Base-by-base conservation (phyloP, 2,797 vertebrate species). In the Peromyscus nudipes region DNA sequence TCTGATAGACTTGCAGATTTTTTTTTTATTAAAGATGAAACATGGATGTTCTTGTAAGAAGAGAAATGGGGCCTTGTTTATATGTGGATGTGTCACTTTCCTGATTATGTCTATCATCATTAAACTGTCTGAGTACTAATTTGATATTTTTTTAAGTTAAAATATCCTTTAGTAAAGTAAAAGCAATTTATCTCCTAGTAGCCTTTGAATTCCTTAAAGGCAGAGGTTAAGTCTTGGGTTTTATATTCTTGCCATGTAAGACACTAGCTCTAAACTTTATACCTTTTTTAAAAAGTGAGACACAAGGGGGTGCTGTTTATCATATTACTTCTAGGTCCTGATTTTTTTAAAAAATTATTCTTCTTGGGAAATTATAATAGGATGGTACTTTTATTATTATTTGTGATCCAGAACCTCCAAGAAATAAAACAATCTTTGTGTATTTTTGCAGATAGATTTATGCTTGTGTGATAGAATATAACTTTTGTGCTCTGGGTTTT, bases 301-400 rank as follows among this genome's bases (percentile, higher is more conserved):
- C 95, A 81, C 92, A 94, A 96, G 97, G 86, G 97, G 92, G 93
- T 91, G 96, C 95, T 86, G 1, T 97, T 96, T 95, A 95, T 90
- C 43, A 62, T 80, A 27, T 88, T 8, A 62, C 17, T 89, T 94
- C 5, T 79, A 49, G 34, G 11, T 73, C 43, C 94, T 82, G 23
- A 4, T 52, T 96, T 37, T 85, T 62, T 17, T 64, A 77, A 76
- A 77, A 76, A 77, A 87, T 43, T 16, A 88, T 96, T 85, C 43
- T 96, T 3, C 29, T 95, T 77, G 60, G 93, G 52, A 95, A 96
- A 75, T 93, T 73, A 80, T 21, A 91, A 75, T 96, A 17, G 60
- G 89, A 23, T 4, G 75, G 27, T 37, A 84, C 37, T 79, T 86
- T 91, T 77, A 49, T 87, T 52, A 23, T 82, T 88, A 29, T 84